These are phyloP conservation scores for Novumbra hubbsi DNA, from an alignment of 2,797 vertebrate genomes.

Conservation along the genomic window DNA sequence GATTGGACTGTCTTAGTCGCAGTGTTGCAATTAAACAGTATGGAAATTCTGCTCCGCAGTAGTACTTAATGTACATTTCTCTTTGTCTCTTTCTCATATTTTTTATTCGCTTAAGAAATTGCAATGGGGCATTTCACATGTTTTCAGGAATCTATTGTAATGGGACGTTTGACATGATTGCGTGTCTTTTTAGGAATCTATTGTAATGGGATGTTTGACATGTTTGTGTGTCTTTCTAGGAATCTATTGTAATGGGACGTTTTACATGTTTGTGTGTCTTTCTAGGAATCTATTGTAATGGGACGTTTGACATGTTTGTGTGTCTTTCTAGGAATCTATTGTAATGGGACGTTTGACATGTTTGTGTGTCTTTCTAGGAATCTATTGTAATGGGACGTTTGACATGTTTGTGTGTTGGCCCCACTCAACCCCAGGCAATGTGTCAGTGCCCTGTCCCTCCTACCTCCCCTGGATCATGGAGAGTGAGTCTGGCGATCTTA, in stretches of 20 bases:
- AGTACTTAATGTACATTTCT: not conserved
- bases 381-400: constrained; percentile 86
- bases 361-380: constrained; percentile 65
- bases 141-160: not conserved
- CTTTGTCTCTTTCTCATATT: not conserved
- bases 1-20: not conserved
- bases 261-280: constrained; percentile 55
- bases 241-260: too few species aligned
- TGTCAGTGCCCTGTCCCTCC: constrained; percentile 88
- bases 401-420: constrained; percentile 92
- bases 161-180: too few species aligned
- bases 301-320: too few species aligned
- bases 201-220: too few species aligned
- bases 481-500: constrained; percentile 54
- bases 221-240: constrained; percentile 12
- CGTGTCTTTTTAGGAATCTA: constrained; percentile 20
- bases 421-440: constrained; percentile 85
- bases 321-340: constrained; percentile 68
- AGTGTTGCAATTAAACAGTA: not conserved
- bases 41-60: not conserved
- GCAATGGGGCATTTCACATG: not conserved
- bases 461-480: constrained; percentile 84
- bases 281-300: too few species aligned
- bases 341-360: constrained; percentile 86
- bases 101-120: constrained; percentile 14